phyloP scores from a whole-genome alignment of 2,797 vertebrate species.

The Myotis myotis region DNA sequence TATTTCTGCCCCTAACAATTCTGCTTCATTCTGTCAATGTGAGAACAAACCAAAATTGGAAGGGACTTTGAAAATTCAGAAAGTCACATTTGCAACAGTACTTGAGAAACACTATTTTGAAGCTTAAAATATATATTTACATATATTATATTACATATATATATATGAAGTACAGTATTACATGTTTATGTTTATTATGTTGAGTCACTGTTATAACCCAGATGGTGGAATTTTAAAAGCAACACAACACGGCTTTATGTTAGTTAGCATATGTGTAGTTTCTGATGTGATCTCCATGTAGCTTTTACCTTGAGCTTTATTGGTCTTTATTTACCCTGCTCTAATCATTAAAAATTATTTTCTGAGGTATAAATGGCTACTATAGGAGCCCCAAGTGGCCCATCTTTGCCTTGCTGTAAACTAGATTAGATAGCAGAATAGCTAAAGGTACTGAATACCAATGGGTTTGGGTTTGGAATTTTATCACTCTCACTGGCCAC shows the following conservation, averaged over 20 bases:
- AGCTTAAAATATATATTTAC: background rate
- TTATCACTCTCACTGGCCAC: constrained; percentile 65
- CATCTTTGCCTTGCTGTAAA: constrained; percentile 56
- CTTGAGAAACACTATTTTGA: constrained; percentile 16
- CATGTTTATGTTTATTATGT: background rate
- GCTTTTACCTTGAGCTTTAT: constrained; percentile 53
- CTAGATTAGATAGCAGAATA: constrained; percentile 23
- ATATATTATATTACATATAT: background rate
- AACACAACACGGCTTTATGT: background rate
- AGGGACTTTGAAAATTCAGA: constrained; percentile 41
- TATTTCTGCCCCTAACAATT: background rate
- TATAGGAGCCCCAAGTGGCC: constrained; percentile 34
- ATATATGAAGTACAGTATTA: background rate
- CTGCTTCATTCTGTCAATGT: background rate
- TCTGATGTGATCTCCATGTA: constrained; percentile 12
- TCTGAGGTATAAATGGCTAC: constrained; percentile 35
- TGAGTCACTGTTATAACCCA: constrained; percentile 11
- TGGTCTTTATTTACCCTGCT: constrained; percentile 43
- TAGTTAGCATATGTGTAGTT: constrained; percentile 29
- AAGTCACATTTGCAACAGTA: background rate
- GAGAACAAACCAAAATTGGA: background rate
- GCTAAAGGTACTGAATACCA: constrained; percentile 45
- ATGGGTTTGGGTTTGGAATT: constrained; percentile 44
- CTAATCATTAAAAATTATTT: constrained; percentile 65
- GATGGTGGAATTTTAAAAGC: constrained; percentile 22